Evolutionary conservation across 2,888 invertebrate species (phyloP), one percentile per base, ranked within the genome.

Genomic region (Dastarcus helophoroides): DNA sequence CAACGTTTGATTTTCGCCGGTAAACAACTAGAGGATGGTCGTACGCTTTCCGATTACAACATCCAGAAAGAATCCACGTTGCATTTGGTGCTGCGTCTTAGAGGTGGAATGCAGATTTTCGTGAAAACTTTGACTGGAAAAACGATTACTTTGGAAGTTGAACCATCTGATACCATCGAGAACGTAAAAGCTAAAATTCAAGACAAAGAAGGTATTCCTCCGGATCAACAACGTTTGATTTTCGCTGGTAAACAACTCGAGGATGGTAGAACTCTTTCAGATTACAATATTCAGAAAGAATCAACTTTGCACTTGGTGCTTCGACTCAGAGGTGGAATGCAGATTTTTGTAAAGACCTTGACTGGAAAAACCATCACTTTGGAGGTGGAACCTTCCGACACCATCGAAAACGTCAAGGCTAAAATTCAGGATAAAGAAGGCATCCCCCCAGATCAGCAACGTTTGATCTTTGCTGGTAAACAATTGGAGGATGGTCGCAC

Each of bases 371-470:
- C 71, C 21, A 69, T 70, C 44, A 68, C 68, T 2, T 41, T 68
- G 7, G 68, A 68, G 22, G 37, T 88, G 41, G 90, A 91, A 63
- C 81, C 90, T 31, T 85, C 85, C 2, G 90, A 91, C 58, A 85
- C 88, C 6, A 90, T 91, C 50, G 90, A 91, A 68, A 90, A 91
- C 79, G 89, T 91, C 19, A 93, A 93, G 62, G 82, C 84, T 0
- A 88, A 89, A 58, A 88, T 89, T 47, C 86, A 88, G 56, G 86
- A 89, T 49, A 89, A 89, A 59, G 89, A 89, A 56, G 89, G 88
- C 30, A 88, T 89, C 47, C 86, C 88, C 2, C 88, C 88, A 40
- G 88, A 88, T 61, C 88, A 89, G 60, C 88, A 89, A 57, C 75
- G 88, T 60, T 68, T 89, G 54, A 89, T 89, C 59, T 90, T 90